phyloP scores from a whole-genome alignment of 2,797 vertebrate genomes.

The Alfaro cultratus region DNA sequence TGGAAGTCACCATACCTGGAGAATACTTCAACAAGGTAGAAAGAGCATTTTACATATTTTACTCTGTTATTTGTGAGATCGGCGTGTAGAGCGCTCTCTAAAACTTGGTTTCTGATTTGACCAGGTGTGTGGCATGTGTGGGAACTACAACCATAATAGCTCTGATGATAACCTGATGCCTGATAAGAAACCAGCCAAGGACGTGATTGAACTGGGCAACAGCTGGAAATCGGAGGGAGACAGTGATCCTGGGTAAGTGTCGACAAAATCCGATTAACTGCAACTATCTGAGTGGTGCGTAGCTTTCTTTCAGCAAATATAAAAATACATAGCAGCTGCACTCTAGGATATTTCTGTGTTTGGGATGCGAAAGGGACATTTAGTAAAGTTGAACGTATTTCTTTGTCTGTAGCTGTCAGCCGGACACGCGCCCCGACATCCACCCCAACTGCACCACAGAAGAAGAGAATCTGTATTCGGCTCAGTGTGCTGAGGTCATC shows the following conservation, averaged over 20 bases:
- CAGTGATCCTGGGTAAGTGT: constrained; percentile 79
- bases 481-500: constrained; percentile 70
- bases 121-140: constrained; percentile 88
- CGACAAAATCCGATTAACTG: background rate
- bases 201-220: constrained; percentile 81
- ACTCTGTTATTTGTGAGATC: background rate
- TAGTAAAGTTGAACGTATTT: background rate
- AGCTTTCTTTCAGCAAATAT: background rate
- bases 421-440: constrained; percentile 72
- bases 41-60: background rate
- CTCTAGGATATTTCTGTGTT: background rate
- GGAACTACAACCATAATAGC: constrained; percentile 83
- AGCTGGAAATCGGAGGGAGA: constrained; percentile 87
- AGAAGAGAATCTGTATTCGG: constrained; percentile 57
- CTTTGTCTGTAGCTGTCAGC: constrained; percentile 63
- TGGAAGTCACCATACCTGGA: constrained; percentile 87
- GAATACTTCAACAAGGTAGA: constrained; percentile 89
- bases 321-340: background rate
- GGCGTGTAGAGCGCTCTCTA: background rate
- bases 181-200: constrained; percentile 74
- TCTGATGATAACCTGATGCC: constrained; percentile 85
- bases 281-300: background rate
- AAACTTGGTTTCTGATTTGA: background rate
- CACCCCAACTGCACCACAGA: constrained; percentile 67
- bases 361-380: background rate